A percentile compares a stretch with the other conserved stretches of the same genome.
phyloP scores from a whole-genome alignment of 2,113 vertebrate genomes.

The Orcinus orca region DNA sequence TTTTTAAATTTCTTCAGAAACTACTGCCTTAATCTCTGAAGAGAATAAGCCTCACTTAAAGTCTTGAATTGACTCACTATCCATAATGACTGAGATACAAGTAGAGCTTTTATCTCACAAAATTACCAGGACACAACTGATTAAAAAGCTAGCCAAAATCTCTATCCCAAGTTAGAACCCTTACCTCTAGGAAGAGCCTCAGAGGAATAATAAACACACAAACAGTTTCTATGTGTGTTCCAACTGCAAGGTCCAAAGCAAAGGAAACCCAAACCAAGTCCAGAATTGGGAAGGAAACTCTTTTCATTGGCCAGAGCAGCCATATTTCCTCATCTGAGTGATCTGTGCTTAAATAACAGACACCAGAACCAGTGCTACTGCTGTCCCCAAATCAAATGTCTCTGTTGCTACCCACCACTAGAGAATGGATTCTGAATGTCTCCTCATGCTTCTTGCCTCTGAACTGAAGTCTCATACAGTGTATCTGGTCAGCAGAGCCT shows the following conservation, averaged over 20 bases:
- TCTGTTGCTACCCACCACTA: background rate
- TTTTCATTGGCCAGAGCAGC: background rate
- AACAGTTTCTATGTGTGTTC: background rate
- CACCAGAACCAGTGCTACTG: background rate
- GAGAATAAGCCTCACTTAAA: conserved; percentile 45
- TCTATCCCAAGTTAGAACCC: background rate
- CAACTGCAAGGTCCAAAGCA: background rate
- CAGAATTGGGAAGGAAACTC: background rate
- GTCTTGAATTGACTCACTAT: conserved; percentile 41
- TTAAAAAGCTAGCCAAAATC: conserved; percentile 42
- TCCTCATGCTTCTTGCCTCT: background rate
- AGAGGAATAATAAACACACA: background rate
- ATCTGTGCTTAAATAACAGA: background rate
- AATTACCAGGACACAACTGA: conserved; percentile 35
- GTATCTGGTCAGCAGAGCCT: background rate
- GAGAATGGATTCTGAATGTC: background rate
- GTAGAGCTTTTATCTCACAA: background rate
- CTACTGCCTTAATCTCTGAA: conserved; percentile 50
- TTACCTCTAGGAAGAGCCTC: background rate
- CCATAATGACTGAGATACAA: conserved; percentile 39
- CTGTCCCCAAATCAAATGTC: background rate
- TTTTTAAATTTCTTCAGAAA: conserved; percentile 34
- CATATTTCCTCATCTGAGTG: conserved; percentile 3
- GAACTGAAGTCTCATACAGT: background rate
- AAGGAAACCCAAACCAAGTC: background rate